Conservation (phyloP, 2,113 vertebrate genomes). For the Tricholaema leucomelas region DNA sequence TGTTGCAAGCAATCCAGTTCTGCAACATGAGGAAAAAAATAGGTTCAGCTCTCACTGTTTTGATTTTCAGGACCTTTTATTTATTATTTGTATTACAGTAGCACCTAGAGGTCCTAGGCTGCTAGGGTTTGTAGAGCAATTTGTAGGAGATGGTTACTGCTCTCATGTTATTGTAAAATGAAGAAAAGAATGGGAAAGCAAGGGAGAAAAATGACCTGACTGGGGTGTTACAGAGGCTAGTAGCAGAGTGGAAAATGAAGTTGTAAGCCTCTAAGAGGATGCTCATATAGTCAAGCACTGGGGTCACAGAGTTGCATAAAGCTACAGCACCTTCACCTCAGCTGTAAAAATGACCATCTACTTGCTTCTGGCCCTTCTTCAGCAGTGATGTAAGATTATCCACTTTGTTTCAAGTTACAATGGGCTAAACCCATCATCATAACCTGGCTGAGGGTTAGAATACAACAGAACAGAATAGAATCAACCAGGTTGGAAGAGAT, state of each 20-base stretch:
- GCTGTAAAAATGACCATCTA: background rate
- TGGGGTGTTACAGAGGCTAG: background rate
- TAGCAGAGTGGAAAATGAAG: background rate
- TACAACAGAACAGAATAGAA: too few species aligned
- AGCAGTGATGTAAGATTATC: background rate
- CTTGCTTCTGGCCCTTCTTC: background rate
- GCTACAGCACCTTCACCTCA: background rate
- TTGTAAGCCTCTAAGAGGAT: background rate
- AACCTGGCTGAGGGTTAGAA: background rate
- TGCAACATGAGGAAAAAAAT: background rate
- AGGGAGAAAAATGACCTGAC: background rate
- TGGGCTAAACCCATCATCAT: background rate
- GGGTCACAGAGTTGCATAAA: background rate
- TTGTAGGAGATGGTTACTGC: background rate
- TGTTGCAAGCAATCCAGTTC: fast-evolving
- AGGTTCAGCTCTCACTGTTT: background rate
- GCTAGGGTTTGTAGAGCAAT: background rate
- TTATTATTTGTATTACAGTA: slow-evolving; percentile 47
- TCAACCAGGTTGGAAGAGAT: too few species aligned
- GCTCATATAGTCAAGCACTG: background rate
- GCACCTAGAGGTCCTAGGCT: slow-evolving; percentile 31
- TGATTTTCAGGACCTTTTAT: background rate
- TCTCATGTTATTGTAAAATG: background rate
- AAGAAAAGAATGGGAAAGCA: background rate
- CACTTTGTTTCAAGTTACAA: background rate